Conservation (phyloP, 2,113 vertebrate genomes). For the Syrmaticus mikado region DNA sequence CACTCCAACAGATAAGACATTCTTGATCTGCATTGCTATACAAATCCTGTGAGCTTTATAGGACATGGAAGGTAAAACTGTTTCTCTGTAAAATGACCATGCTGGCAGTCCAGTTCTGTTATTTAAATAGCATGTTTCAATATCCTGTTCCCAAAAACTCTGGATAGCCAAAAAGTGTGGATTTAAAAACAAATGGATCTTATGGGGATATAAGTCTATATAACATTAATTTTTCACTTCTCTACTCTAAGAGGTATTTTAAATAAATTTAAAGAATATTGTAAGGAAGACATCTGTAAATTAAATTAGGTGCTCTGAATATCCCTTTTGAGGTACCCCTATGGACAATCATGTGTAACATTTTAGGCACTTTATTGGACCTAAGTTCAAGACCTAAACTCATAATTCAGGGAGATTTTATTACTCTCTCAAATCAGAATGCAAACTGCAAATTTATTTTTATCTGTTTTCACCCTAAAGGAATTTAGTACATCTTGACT, state of each 20-base stretch:
- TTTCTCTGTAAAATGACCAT: neutral
- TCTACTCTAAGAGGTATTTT: neutral
- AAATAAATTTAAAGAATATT: neutral
- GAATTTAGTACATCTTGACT: neutral
- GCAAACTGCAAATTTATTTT: neutral
- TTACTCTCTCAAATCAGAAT: neutral
- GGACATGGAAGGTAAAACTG: neutral
- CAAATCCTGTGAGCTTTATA: neutral
- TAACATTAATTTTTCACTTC: neutral
- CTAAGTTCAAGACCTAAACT: neutral
- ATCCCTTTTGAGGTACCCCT: neutral
- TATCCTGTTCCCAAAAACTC: neutral
- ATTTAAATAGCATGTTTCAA: neutral
- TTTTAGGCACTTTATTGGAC: neutral
- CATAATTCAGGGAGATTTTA: neutral
- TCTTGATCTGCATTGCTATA: neutral
- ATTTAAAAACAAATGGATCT: neutral
- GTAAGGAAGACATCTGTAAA: neutral
- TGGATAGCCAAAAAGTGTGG: neutral
- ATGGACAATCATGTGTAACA: neutral
- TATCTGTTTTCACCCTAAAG: neutral
- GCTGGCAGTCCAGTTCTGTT: neutral
- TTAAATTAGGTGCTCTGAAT: neutral
- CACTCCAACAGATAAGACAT: neutral
- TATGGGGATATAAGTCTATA: neutral